These are phyloP conservation scores for Drosophila jambulina DNA, from an alignment of 1,140 invertebrate species.

Conservation along the genomic window DNA sequence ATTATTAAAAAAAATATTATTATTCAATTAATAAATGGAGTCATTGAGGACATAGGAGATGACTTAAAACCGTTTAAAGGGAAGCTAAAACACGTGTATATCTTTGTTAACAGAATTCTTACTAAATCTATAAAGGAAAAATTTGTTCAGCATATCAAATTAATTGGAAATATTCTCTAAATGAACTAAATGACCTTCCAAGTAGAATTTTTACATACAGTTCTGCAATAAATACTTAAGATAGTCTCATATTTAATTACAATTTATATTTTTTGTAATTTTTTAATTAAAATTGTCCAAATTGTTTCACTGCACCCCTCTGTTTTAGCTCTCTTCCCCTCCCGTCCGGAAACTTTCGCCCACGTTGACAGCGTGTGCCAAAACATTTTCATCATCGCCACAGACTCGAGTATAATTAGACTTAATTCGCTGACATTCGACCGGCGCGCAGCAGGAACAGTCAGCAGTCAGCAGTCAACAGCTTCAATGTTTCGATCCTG, in stretches of 20 bases:
- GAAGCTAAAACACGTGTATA: no score
- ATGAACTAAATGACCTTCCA: no score
- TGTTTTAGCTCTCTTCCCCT: neutral
- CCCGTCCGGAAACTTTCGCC: slow-evolving; percentile 26
- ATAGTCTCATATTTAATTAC: neutral
- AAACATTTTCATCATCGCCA: slow-evolving; percentile 62
- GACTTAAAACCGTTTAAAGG: no score
- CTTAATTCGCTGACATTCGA: slow-evolving; percentile 76
- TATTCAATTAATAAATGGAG: neutral
- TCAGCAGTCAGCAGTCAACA: slow-evolving; percentile 38
- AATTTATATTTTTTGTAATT: neutral
- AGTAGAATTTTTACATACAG: no score
- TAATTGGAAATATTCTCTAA: no score
- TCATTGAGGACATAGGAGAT: no score
- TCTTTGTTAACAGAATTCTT: no score
- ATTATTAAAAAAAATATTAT: no score
- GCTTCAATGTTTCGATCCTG: slow-evolving; percentile 34
- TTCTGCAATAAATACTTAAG: neutral
- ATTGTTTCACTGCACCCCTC: neutral
- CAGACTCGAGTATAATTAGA: slow-evolving; percentile 69
- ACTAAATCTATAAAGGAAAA: no score
- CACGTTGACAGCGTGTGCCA: slow-evolving; percentile 69
- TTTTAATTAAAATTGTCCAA: neutral
- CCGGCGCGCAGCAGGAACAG: slow-evolving; percentile 18
- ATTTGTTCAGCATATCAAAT: no score